Evolutionary conservation across 2,888 invertebrate genomes (phyloP).

Genomic region (Nemoura dubitans): DNA sequence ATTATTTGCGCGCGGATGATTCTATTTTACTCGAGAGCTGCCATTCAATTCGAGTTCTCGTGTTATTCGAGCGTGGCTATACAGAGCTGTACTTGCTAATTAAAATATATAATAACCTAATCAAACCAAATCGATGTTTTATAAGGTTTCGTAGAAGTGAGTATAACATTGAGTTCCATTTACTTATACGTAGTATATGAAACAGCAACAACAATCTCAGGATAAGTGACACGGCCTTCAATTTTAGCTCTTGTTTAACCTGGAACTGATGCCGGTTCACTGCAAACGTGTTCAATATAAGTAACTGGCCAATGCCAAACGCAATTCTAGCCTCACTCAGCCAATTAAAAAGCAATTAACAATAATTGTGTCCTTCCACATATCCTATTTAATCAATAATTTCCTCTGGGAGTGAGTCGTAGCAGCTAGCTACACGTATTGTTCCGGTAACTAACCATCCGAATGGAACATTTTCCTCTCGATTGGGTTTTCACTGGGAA

Average conservation of each 20-base stretch:
- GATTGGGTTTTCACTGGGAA: constrained; percentile 32
- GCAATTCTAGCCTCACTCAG: constrained; percentile 24
- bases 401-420: constrained; percentile 17
- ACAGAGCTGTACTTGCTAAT: background rate
- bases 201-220: no score
- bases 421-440: constrained; percentile 1
- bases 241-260: background rate
- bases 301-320: background rate
- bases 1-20: background rate
- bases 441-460: constrained; percentile 22
- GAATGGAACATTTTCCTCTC: constrained; percentile 36
- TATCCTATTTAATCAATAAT: constrained; percentile 42
- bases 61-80: background rate
- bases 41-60: background rate
- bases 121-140: background rate
- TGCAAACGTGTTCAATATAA: background rate
- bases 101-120: background rate
- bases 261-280: background rate
- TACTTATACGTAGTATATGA: no score
- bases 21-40: background rate
- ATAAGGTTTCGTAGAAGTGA: background rate
- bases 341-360: constrained; percentile 42
- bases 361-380: constrained; percentile 36
- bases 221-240: background rate
- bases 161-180: no score